Evolutionary conservation across 2,888 invertebrate species (phyloP).

Genomic region (Xestia sexstrigata): DNA sequence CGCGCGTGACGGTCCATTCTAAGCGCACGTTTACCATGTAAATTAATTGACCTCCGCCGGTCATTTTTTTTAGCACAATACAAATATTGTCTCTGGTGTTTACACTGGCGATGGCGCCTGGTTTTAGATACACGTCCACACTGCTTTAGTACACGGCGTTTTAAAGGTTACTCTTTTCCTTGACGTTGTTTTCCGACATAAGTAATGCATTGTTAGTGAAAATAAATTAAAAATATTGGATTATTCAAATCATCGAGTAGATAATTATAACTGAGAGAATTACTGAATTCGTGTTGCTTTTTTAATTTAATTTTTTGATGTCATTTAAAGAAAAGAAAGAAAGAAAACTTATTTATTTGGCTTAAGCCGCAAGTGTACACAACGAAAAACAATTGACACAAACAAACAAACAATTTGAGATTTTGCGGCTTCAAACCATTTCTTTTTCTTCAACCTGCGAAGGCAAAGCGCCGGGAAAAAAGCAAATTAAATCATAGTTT

Average conservation of each 20-base stretch:
- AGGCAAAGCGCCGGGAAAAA: no score
- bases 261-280: neutral
- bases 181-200: constrained; percentile 20
- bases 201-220: neutral
- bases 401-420: no score
- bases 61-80: constrained; percentile 84
- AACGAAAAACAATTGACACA: no score
- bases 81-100: constrained; percentile 83
- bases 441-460: no score
- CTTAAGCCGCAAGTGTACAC: no score
- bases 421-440: no score
- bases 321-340: no score
- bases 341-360: no score
- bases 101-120: constrained; percentile 67
- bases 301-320: no score
- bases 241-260: neutral
- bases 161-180: constrained; percentile 44
- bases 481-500: no score
- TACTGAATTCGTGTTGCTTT: neutral
- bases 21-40: constrained; percentile 89
- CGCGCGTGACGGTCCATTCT: constrained; percentile 90
- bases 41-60: constrained; percentile 85
- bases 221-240: neutral
- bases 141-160: constrained; percentile 25
- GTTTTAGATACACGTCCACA: constrained; percentile 69